Base-by-base conservation (phyloP, 2,888 invertebrate genomes). In the Acleris laterana region DNA sequence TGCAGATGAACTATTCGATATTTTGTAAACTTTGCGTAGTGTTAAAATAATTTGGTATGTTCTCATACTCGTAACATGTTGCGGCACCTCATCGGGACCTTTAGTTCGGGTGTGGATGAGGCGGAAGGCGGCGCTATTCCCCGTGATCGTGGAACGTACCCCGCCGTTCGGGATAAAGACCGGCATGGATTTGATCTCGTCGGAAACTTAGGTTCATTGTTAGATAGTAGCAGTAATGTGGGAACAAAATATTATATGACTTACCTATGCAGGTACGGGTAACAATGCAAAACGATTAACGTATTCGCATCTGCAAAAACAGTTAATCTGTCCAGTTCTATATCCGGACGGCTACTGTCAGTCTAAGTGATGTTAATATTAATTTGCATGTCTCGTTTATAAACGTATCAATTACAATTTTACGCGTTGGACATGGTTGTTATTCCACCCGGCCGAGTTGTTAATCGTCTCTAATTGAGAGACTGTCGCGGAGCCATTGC, bases 401-500 rank as follows among this genome's bases (percentile, higher is more conserved):
- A 73, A 77, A 75, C 81, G 74, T 82, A 81, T 68, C 68, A 70
- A 70, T 70, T 70, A 82, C 82, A 72, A 77, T 69, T 76, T 78
- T 75, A 73, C 75, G 67, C 67, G 74, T 73, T 77, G 65, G 73
- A 62, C 71, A 69, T 74, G 74, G 78, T 83, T 81, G 83, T 83
- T 79, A 76, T 73, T 72, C 71, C 70, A 76, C 79, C 76, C 79
- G 73, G 72, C 68, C 69, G 69, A 69, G 71, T 72, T 76, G 73
- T 75, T 85, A 80, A 86, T 85, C 80, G 73, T 71, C 70, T 74
- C 72, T 83, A 86, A 84, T 87, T 84, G 80, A 74, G 71, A 67
- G 68, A 58, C 71, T 73, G 76, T 71, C 76, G 71, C 67, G 68
- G 61, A 58, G 69, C 71, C 68, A 60, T 71, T 74, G 69, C 71